Base-by-base conservation (phyloP, 2,888 invertebrate genomes). In the Parnassius smintheus region DNA sequence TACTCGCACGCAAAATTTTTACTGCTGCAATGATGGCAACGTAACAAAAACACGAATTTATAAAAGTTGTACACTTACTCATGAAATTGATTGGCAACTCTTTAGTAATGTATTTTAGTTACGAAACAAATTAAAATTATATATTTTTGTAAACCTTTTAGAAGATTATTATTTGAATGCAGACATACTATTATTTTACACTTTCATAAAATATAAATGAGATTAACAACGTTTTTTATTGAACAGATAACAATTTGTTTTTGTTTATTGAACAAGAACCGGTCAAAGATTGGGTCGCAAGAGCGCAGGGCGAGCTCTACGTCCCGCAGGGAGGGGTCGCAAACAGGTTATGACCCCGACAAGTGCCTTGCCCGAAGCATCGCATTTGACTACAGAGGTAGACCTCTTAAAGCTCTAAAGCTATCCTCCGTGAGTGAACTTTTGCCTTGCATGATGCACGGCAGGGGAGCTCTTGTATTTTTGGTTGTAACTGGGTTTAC, bases 301-400 rank as follows among this genome's bases (percentile, higher is more conserved):
- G 83, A 85, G 86, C 86, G 86, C 55, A 25, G 82, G 77, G 75
- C 75, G 78, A 80, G 80, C 76, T 76, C 76, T 75, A 80, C 80
- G 82, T 85, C 86, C 85, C 86, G 79, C 76, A 83, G 88, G 84
- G 88, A 87, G 86, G 90, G 91, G 91, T 90, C 91, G 88, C 88
- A 88, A 90, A 90, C 91, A 91, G 91, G 91, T 90, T 91, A 89
- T 91, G 91, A 91, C 91, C 91, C 86, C 89, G 88, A 88, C 90
- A 86, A 91, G 88, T 89, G 87, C 88, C 89, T 90, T 83, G 89
- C 84, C 86, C 83, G 83, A 84, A 87, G 86, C 85, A 82, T 85
- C 80, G 77, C 74, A 80, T 76, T 73, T 75, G 78, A 76, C 91
- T 86, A 88, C 68, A 66, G 65, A 70, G 54, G 62, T 76, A 85